phyloP scores from a whole-genome alignment of 2,797 vertebrate genomes.

The Spondyliosoma cantharus region DNA sequence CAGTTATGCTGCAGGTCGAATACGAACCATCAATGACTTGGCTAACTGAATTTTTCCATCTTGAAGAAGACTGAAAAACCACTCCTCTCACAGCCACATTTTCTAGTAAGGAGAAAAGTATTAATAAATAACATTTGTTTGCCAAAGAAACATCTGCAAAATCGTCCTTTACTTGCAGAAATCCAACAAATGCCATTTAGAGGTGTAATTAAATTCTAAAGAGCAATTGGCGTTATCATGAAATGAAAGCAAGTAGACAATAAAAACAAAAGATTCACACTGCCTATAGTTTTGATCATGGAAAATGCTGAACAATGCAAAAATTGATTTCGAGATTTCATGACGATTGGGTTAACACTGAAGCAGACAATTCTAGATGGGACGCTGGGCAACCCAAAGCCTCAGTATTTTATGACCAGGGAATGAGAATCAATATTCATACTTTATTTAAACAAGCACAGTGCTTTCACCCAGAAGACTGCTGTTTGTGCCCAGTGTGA shows the following conservation, averaged over 20 bases:
- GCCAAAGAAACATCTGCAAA: background rate
- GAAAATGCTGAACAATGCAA: background rate
- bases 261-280: too few relatives aligned
- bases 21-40: conserved; percentile 10
- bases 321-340: background rate
- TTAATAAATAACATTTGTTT: background rate
- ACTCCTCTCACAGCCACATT: conserved; percentile 33
- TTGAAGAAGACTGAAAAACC: conserved; percentile 13
- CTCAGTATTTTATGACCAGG: too few relatives aligned
- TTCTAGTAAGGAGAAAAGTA: conserved; percentile 1
- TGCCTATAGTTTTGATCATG: too few relatives aligned
- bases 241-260: too few relatives aligned
- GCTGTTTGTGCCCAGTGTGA: too few relatives aligned
- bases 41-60: background rate
- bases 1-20: background rate
- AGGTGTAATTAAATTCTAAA: background rate
- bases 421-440: too few relatives aligned
- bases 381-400: too few relatives aligned
- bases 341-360: too few relatives aligned
- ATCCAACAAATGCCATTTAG: background rate
- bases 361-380: too few relatives aligned
- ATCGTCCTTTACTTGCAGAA: background rate
- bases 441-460: too few relatives aligned
- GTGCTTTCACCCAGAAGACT: too few relatives aligned
- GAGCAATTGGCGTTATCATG: background rate